These are phyloP conservation scores for Petaurus breviceps DNA, from an alignment of 2,113 vertebrate species.

Conservation along the genomic window DNA sequence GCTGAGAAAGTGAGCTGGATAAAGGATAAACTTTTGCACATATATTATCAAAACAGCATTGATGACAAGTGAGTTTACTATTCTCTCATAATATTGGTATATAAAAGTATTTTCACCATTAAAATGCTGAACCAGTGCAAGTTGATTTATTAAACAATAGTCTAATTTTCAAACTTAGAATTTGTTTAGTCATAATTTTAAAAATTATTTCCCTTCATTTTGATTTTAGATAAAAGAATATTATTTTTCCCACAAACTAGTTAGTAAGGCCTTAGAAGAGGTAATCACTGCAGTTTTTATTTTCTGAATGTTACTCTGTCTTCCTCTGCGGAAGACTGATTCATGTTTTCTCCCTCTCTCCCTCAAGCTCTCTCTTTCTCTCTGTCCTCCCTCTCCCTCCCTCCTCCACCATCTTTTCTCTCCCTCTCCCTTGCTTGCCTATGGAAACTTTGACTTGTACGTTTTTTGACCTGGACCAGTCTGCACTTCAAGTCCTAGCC, in stretches of 20 bases:
- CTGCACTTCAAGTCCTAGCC: not conserved
- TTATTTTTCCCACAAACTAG: not conserved
- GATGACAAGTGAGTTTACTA: slow-evolving; percentile 95
- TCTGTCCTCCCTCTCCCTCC: not conserved
- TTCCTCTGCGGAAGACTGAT: not conserved
- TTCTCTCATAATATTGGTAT: slow-evolving; percentile 59
- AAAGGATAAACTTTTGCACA: slow-evolving; percentile 99
- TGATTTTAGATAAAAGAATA: not conserved
- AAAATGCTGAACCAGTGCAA: not conserved
- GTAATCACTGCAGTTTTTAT: not conserved
- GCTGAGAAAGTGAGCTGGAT: slow-evolving; percentile 99
- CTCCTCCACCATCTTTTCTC: not conserved
- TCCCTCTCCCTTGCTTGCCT: not conserved
- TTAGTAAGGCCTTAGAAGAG: not conserved
- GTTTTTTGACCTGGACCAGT: not conserved
- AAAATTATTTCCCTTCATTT: not conserved
- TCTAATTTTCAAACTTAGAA: slow-evolving; percentile 39
- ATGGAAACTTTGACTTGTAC: not conserved
- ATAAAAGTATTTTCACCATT: slow-evolving; percentile 64
- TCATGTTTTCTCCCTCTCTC: no score
- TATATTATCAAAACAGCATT: slow-evolving; percentile 99
- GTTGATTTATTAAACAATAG: slow-evolving; percentile 26
- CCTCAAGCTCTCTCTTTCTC: not conserved
- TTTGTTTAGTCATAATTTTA: not conserved
- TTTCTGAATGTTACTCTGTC: slow-evolving; percentile 25